phyloP scores from a whole-genome alignment of 2,888 invertebrate genomes.

The Drosophila neutralis region DNA sequence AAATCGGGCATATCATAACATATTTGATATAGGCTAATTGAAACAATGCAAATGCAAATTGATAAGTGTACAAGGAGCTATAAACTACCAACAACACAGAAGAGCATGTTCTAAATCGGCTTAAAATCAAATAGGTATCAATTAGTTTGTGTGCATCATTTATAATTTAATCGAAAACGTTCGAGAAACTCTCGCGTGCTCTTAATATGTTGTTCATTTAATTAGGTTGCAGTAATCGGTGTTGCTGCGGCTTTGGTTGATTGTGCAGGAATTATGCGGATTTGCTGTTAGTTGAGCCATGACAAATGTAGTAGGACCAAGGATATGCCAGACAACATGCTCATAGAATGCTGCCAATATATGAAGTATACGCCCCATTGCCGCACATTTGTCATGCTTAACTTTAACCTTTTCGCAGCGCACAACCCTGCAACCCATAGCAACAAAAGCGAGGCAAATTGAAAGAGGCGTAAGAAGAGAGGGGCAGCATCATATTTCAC shows the following conservation, averaged over 20 bases:
- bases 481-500: slow-evolving; percentile 23
- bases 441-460: neutral
- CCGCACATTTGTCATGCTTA: slow-evolving; percentile 69
- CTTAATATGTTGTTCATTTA: slow-evolving; percentile 4
- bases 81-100: neutral
- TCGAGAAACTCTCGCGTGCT: neutral
- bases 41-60: no score
- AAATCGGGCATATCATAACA: no score
- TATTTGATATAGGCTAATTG: no score
- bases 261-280: slow-evolving; percentile 43
- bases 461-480: neutral
- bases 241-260: slow-evolving; percentile 9
- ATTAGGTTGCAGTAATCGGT: slow-evolving; percentile 25
- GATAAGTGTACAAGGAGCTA: neutral
- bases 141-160: neutral
- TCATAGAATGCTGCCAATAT: slow-evolving; percentile 41
- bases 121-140: neutral
- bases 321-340: slow-evolving; percentile 8
- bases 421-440: slow-evolving; percentile 1
- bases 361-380: slow-evolving; percentile 59
- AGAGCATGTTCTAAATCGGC: neutral
- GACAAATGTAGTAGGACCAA: slow-evolving; percentile 42
- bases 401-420: slow-evolving; percentile 68
- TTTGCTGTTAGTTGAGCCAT: slow-evolving; percentile 45
- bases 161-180: neutral